Conservation (phyloP, 2,888 invertebrate species). For the Lithophane semibrunnea region DNA sequence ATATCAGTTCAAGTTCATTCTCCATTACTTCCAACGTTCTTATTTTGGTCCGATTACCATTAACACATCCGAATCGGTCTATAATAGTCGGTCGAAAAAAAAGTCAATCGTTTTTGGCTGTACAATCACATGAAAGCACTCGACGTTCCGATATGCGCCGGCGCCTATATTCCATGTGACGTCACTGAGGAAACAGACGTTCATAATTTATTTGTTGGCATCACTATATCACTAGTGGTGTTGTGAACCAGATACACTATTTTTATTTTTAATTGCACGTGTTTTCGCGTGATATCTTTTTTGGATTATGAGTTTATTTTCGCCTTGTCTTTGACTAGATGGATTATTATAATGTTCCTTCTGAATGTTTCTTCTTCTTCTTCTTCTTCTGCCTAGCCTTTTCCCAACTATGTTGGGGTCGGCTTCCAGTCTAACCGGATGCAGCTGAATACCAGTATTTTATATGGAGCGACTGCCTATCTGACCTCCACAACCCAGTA, state of each 20-base stretch:
- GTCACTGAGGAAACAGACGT: slow-evolving; percentile 64
- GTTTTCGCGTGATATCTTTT: slow-evolving; percentile 5
- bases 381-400: too few species aligned
- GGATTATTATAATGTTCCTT: neutral
- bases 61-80: slow-evolving; percentile 50
- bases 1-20: slow-evolving; percentile 29
- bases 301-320: neutral
- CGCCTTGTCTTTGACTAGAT: neutral
- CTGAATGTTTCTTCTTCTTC: too few species aligned
- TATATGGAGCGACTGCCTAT: too few species aligned
- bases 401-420: too few species aligned
- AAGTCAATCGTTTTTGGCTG: slow-evolving; percentile 59
- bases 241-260: slow-evolving; percentile 45
- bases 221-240: slow-evolving; percentile 45
- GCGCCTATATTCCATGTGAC: slow-evolving; percentile 68
- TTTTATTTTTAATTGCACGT: slow-evolving; percentile 36
- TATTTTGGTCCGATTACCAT: slow-evolving; percentile 13
- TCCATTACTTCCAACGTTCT: slow-evolving; percentile 19
- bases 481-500: too few species aligned
- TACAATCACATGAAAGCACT: slow-evolving; percentile 69
- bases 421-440: too few species aligned
- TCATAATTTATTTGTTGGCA: slow-evolving; percentile 56
- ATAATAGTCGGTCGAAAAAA: slow-evolving; percentile 48
- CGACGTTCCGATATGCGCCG: slow-evolving; percentile 69
- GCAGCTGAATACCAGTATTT: too few species aligned